Percentiles rank a stretch among this genome's conserved stretches.
phyloP scores from a whole-genome alignment of 2,113 vertebrate species.

The Festucalex cinctus region DNA sequence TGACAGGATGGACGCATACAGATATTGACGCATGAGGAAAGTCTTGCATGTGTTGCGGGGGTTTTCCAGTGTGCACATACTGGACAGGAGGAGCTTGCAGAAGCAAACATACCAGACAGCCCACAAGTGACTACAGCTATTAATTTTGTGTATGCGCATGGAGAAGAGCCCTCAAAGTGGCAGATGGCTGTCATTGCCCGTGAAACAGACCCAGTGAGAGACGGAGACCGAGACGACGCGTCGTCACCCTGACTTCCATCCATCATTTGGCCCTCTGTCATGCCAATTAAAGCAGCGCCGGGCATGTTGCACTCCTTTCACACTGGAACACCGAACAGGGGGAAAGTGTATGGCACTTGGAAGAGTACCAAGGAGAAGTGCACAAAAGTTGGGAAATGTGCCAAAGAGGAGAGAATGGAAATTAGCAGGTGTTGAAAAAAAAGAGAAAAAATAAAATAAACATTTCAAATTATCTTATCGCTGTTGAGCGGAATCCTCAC shows the following conservation, averaged over 20 bases:
- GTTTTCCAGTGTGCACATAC: neutral
- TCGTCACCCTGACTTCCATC: constrained; percentile 40
- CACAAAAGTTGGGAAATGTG: neutral
- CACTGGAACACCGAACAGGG: constrained; percentile 39
- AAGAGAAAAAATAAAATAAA: neutral
- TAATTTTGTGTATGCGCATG: constrained; percentile 6
- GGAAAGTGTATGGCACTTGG: constrained; percentile 16
- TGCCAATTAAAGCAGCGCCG: constrained; percentile 58
- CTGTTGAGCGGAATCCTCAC: too few species aligned
- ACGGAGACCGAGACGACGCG: constrained; percentile 19
- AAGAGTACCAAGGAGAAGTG: constrained; percentile 9
- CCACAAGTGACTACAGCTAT: constrained; percentile 9
- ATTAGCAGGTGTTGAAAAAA: neutral
- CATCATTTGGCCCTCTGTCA: constrained; percentile 58
- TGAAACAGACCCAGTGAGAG: constrained; percentile 36
- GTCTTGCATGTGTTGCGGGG: neutral
- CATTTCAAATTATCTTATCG: neutral
- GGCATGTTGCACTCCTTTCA: constrained; percentile 42
- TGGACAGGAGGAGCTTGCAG: constrained; percentile 1
- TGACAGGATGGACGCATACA: neutral
- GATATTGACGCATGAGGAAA: neutral
- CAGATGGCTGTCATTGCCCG: constrained; percentile 62
- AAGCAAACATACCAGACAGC: constrained; percentile 17
- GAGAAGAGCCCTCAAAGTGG: constrained; percentile 47
- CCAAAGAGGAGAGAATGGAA: constrained; percentile 1